Conservation (phyloP, 1,140 invertebrate genomes). For the Gonioctena quinquepunctata region DNA sequence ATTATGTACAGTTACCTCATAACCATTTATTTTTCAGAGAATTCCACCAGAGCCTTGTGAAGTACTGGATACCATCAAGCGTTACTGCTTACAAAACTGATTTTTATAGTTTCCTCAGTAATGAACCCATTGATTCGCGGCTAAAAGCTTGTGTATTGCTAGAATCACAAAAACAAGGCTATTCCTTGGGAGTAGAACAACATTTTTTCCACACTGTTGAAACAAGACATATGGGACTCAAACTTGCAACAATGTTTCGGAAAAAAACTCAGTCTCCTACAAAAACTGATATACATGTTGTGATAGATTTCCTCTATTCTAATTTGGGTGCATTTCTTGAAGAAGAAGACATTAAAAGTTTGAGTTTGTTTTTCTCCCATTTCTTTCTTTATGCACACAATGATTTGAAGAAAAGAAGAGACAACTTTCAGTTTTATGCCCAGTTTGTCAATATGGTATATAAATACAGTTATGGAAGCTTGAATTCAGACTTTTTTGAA, state of each 20-base stretch:
- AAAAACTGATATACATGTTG: conserved; percentile 7
- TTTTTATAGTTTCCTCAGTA: conserved; percentile 23
- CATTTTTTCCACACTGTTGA: conserved; percentile 16
- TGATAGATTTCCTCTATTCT: conserved; percentile 13
- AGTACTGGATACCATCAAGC: conserved; percentile 36
- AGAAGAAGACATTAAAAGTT: conserved; percentile 21
- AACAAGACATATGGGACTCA: conserved; percentile 19
- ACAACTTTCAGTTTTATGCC: conserved; percentile 11
- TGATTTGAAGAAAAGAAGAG: conserved; percentile 4
- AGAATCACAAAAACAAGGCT: conserved; percentile 22
- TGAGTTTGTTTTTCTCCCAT: conserved; percentile 25
- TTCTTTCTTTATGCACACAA: conserved; percentile 20
- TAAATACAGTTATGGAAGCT: conserved; percentile 10
- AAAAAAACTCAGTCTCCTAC: conserved; percentile 22
- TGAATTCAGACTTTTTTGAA: conserved; percentile 12
- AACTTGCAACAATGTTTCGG: conserved; percentile 16
- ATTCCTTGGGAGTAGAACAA: background rate
- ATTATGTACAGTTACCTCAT: background rate
- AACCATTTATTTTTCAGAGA: conserved; percentile 28
- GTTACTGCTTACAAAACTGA: conserved; percentile 21
- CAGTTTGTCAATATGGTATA: conserved; percentile 8
- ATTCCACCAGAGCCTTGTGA: conserved; percentile 35
- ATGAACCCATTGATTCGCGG: conserved; percentile 1
- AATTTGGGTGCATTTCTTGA: background rate
- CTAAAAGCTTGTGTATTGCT: conserved; percentile 28